Conservation (phyloP, 2,888 invertebrate species). For the Drosophila mimica region DNA sequence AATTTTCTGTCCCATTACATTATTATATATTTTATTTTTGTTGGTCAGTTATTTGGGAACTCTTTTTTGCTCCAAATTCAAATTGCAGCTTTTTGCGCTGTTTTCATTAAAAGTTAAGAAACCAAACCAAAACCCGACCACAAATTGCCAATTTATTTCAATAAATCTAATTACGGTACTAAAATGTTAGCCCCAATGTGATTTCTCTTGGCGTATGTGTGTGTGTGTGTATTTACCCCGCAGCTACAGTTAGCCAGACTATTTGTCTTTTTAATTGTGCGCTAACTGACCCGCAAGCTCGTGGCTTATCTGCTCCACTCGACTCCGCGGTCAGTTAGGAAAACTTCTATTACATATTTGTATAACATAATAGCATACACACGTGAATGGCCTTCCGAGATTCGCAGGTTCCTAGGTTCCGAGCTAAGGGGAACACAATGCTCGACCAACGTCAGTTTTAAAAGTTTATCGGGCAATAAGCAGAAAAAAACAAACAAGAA, state of each 20-base stretch:
- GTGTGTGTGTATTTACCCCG: slow-evolving; percentile 14
- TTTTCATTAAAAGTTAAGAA: slow-evolving; percentile 62
- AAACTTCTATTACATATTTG: slow-evolving; percentile 73
- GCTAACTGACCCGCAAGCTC: slow-evolving; percentile 54
- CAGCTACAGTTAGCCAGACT: slow-evolving; percentile 23
- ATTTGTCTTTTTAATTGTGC: slow-evolving; percentile 67
- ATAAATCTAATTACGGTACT: slow-evolving; percentile 70
- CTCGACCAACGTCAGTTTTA: slow-evolving; percentile 19
- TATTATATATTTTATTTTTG: slow-evolving; percentile 12
- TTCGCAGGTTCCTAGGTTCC: neutral
- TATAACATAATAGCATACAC: slow-evolving; percentile 67
- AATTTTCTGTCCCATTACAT: slow-evolving; percentile 13
- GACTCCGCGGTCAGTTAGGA: slow-evolving; percentile 29
- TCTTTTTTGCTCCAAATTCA: slow-evolving; percentile 15
- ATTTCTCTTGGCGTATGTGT: slow-evolving; percentile 14
- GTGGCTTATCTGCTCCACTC: slow-evolving; percentile 20
- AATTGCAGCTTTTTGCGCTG: slow-evolving; percentile 16
- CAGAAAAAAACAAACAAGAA: neutral
- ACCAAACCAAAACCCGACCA: slow-evolving; percentile 37
- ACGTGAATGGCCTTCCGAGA: slow-evolving; percentile 21
- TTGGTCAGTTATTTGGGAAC: neutral
- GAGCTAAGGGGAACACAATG: slow-evolving; percentile 3
- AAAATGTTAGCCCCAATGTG: slow-evolving; percentile 45
- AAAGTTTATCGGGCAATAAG: slow-evolving; percentile 30
- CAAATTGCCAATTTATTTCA: slow-evolving; percentile 74